These are phyloP conservation scores for Rhombomys opimus DNA, from an alignment of 2,113 vertebrate genomes.

Conservation along the genomic window DNA sequence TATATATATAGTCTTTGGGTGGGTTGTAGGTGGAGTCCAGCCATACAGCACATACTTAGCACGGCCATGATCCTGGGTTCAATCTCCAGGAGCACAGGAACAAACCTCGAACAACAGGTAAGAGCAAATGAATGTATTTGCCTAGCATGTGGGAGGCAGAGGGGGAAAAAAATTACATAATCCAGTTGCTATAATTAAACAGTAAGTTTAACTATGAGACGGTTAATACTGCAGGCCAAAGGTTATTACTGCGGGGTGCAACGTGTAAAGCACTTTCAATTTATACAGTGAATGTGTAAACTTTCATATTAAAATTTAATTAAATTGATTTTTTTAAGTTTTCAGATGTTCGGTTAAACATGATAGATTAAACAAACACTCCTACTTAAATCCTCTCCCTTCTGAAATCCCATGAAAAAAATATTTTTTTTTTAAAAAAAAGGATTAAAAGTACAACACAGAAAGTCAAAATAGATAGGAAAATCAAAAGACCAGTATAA, in stretches of 20 bases:
- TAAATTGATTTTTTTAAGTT: constrained; percentile 38
- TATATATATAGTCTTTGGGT: too few species aligned
- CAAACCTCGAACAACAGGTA: not conserved
- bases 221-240: not conserved
- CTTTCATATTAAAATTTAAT: constrained; percentile 40
- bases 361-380: not conserved
- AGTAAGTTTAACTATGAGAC: not conserved
- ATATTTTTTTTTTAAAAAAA: too few species aligned
- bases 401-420: constrained; percentile 36
- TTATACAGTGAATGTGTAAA: not conserved
- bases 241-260: not conserved
- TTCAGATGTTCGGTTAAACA: constrained; percentile 13
- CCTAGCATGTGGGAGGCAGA: too few species aligned
- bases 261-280: not conserved
- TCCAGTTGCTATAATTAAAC: not conserved
- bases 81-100: not conserved
- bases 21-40: not conserved
- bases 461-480: not conserved
- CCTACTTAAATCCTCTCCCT: not conserved
- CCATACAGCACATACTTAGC: not conserved
- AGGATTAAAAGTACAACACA: not conserved
- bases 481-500: not conserved
- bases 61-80: not conserved
- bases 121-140: constrained; percentile 2
- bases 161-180: not conserved